Evolutionary conservation across 2,797 vertebrate genomes (phyloP).

Genomic region (Microchirus variegatus): DNA sequence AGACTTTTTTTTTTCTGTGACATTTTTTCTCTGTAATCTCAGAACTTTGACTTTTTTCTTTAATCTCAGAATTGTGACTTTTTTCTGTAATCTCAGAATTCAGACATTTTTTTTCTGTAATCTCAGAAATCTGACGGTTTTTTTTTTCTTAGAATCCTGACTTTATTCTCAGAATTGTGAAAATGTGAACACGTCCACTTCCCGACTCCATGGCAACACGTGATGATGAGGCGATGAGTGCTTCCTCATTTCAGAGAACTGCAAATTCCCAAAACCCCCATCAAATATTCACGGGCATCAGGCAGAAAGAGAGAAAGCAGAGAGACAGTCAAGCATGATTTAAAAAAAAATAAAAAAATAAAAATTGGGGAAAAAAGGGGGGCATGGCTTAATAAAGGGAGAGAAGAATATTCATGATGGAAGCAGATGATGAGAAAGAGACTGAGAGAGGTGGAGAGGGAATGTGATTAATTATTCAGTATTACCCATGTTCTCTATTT

Average conservation of each 20-base stretch:
- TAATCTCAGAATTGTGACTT: too few relatives aligned
- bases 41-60: too few relatives aligned
- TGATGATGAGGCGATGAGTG: background rate
- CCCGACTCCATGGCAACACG: background rate
- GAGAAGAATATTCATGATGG: background rate
- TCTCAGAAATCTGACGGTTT: too few relatives aligned
- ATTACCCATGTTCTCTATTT: constrained; percentile 78
- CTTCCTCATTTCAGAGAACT: constrained; percentile 31
- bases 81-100: too few relatives aligned
- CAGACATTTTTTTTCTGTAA: too few relatives aligned
- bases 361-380: background rate
- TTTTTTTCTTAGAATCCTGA: too few relatives aligned
- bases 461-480: constrained; percentile 78
- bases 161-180: too few relatives aligned
- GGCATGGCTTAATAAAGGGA: background rate
- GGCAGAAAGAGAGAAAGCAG: constrained; percentile 14
- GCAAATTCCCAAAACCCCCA: constrained; percentile 43
- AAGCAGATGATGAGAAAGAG: constrained; percentile 3
- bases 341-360: background rate
- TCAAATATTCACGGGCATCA: constrained; percentile 61
- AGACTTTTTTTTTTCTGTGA: too few relatives aligned
- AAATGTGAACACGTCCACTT: too few relatives aligned
- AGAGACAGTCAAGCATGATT: constrained; percentile 5
- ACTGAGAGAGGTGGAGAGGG: constrained; percentile 43
- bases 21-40: too few relatives aligned